phyloP scores from a whole-genome alignment of 2,113 vertebrate genomes.

The Fulica atra region DNA sequence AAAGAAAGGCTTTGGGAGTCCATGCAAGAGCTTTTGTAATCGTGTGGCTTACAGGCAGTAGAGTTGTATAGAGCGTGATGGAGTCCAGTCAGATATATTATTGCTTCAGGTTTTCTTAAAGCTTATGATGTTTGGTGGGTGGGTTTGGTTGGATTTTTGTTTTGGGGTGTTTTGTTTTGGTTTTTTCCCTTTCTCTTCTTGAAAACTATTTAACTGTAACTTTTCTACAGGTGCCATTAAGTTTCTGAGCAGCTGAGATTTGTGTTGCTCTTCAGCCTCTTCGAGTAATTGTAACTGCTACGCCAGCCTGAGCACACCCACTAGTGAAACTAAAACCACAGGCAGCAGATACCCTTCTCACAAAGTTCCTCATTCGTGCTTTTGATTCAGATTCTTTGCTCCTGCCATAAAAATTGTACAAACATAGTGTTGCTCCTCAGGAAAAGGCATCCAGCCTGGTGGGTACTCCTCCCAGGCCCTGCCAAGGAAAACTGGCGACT shows the following conservation, averaged over 20 bases:
- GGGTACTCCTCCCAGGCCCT: background rate
- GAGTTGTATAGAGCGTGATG: background rate
- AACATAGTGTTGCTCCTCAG: background rate
- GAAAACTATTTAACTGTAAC: background rate
- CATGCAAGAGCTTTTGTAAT: background rate
- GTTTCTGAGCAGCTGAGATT: background rate
- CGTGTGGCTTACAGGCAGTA: background rate
- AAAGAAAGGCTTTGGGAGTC: background rate
- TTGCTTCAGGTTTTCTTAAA: background rate
- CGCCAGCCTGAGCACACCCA: background rate
- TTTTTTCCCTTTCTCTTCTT: background rate
- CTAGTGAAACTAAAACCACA: background rate
- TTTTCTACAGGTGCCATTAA: background rate
- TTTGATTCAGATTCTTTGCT: background rate
- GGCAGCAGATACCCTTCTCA: background rate
- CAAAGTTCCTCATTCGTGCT: background rate
- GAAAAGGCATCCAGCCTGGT: background rate
- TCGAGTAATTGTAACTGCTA: background rate
- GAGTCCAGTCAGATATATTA: background rate
- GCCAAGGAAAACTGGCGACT: fast-evolving
- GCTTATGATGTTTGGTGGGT: background rate
- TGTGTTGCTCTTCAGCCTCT: background rate
- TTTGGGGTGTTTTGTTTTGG: too few relatives aligned
- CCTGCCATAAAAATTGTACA: background rate
- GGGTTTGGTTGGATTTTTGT: too few relatives aligned